These are phyloP conservation scores for Bombycilla garrulus DNA, from an alignment of 2,113 vertebrate species.

Conservation along the genomic window DNA sequence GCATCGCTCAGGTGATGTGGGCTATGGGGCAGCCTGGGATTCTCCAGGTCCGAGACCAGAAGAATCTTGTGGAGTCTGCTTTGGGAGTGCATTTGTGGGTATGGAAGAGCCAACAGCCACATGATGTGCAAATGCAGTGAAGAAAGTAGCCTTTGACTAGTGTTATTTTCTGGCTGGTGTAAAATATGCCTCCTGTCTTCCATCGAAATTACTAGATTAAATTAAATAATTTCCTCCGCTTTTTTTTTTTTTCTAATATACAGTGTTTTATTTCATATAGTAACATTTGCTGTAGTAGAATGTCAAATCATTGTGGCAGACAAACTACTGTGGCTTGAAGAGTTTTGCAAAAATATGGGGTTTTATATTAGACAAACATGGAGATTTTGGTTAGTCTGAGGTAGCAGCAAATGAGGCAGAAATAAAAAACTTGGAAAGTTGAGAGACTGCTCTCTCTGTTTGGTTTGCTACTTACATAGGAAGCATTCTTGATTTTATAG, in stretches of 20 bases:
- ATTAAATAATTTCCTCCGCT: constrained; percentile 14
- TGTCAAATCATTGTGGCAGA: constrained; percentile 11
- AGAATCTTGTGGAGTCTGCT: not conserved
- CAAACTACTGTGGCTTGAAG: constrained; percentile 45
- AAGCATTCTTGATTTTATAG: not conserved
- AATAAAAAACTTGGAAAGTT: constrained; percentile 6
- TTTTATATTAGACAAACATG: constrained; percentile 30
- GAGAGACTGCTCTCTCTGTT: not conserved
- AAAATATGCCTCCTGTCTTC: not conserved
- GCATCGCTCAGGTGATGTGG: not conserved
- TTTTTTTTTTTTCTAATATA: not conserved
- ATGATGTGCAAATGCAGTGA: not conserved
- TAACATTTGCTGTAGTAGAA: not conserved
- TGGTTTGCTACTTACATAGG: not conserved
- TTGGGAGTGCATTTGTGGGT: not conserved
- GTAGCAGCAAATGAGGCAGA: constrained; percentile 55
- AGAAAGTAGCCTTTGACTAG: not conserved
- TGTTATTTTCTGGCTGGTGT: not conserved
- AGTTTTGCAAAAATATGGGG: not conserved
- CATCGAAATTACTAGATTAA: not conserved
- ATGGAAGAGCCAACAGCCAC: not conserved
- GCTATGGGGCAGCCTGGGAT: not conserved
- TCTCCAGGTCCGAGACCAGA: not conserved
- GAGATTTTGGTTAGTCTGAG: constrained; percentile 43
- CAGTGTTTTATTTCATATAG: not conserved